Base-by-base conservation (phyloP, 2,113 vertebrate species). In the Nannobrachium achirus region DNA sequence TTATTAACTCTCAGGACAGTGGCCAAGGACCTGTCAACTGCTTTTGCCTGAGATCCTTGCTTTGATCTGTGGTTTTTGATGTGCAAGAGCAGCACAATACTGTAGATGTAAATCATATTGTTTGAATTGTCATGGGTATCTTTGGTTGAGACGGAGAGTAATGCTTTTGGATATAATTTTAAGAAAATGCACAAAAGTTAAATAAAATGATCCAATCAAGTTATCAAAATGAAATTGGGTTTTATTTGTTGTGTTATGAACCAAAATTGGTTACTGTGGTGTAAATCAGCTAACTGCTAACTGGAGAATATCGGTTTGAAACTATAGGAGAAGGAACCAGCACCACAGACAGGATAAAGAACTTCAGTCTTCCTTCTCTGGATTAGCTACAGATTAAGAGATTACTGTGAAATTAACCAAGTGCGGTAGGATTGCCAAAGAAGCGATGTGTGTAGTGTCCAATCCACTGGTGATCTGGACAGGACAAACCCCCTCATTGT, bases 311-410 rank as follows among this genome's bases (percentile, higher is more conserved):
- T n/a, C 52, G 19, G 4, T 57, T 68, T 69, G 56, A 69, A 57
- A 56, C 46, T 15, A n/a, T n/a, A 62, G 76, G 66, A 80, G 69
- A 69, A 84, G 77, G 78, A 78, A 67, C 39, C 10, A 71, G 73
- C 25, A 33, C 25, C 25, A 80, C 73, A 83, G 79, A 25, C 52
- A 40, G 84, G 81, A 75, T 89, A 73, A 89, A 90, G 77, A 77
- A 80, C 63, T 84, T 84, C 83, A 81, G 63, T 66, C 13, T 84
- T 78, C 81, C 81, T 86, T 73, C 76, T 76, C 66, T 63, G 88
- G 92, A 92, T 93, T 92, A 91, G 48, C 53, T 59, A 72, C 78
- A 89, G 90, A 93, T 93, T 92, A 92, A 91, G 88, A 86, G 92
- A 92, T 93, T 93, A 90, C 73, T 73, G 74, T 74, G 71, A 89